phyloP scores from a whole-genome alignment of 2,113 vertebrate genomes.

The Tyto alba region DNA sequence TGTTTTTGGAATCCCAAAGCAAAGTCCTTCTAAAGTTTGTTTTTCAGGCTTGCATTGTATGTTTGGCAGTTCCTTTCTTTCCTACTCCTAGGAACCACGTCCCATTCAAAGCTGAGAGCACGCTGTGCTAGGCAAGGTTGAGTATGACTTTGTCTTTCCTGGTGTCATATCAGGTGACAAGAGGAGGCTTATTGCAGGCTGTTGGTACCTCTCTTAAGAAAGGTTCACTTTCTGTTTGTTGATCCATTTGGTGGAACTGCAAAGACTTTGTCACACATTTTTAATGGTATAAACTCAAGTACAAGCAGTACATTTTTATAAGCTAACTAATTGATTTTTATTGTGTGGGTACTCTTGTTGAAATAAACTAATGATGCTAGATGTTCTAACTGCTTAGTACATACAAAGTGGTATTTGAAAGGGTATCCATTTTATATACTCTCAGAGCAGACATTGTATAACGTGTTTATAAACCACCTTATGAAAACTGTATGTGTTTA shows the following conservation, averaged over 20 bases:
- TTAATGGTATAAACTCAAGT: neutral
- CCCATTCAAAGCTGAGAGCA: neutral
- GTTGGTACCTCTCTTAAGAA: neutral
- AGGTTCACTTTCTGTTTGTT: neutral
- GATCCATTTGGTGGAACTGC: neutral
- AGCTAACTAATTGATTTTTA: slow-evolving; percentile 6
- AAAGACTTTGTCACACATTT: neutral
- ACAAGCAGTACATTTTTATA: slow-evolving; percentile 1
- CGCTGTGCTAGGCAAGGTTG: neutral
- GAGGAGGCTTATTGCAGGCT: neutral
- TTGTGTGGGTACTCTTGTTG: neutral
- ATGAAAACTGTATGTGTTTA: slow-evolving; percentile 16
- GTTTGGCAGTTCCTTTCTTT: neutral
- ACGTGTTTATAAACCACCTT: neutral
- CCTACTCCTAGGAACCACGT: accelerated
- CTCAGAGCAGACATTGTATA: neutral
- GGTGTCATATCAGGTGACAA: neutral
- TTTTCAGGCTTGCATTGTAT: neutral
- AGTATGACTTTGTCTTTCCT: neutral
- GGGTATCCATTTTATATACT: neutral
- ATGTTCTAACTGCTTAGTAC: neutral
- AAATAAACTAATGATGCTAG: neutral
- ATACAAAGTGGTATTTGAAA: neutral
- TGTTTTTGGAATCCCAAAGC: neutral
- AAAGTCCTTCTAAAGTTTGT: neutral